These are phyloP conservation scores for Atherix ibis DNA, from an alignment of 2,888 invertebrate genomes.

Conservation along the genomic window DNA sequence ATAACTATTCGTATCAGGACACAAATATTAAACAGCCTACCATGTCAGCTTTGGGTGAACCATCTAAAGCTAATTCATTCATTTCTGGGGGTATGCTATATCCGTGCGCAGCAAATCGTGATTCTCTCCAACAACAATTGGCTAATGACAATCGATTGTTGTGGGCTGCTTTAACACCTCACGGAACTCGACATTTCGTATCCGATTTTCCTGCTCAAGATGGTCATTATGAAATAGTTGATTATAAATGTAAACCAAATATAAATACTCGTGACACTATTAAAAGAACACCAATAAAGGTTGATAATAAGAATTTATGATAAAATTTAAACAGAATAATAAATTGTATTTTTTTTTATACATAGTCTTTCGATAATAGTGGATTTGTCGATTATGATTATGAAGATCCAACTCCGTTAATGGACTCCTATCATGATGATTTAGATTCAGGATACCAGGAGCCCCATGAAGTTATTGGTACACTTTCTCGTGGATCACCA, in stretches of 20 bases:
- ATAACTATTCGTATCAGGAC: constrained; percentile 29
- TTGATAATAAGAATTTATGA: constrained; percentile 11
- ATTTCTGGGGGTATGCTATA: constrained; percentile 41
- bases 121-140: constrained; percentile 31
- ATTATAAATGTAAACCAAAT: constrained; percentile 30
- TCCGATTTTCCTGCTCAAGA: constrained; percentile 44
- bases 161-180: constrained; percentile 74
- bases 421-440: constrained; percentile 54
- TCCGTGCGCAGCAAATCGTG: constrained; percentile 37
- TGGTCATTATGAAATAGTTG: constrained; percentile 57
- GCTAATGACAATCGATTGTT: constrained; percentile 51
- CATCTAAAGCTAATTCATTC: constrained; percentile 33
- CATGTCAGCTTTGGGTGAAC: constrained; percentile 39
- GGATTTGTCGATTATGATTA: constrained; percentile 69
- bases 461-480: constrained; percentile 31
- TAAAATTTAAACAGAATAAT: constrained; percentile 1
- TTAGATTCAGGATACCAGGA: constrained; percentile 38
- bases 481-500: constrained; percentile 26
- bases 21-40: constrained; percentile 37
- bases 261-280: constrained; percentile 11
- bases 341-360: not conserved
- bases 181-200: constrained; percentile 64
- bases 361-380: constrained; percentile 48
- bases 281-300: constrained; percentile 27
- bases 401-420: constrained; percentile 60